These are phyloP conservation scores for Ferdinandea cuprea DNA, from an alignment of 2,888 invertebrate species.

Conservation along the genomic window DNA sequence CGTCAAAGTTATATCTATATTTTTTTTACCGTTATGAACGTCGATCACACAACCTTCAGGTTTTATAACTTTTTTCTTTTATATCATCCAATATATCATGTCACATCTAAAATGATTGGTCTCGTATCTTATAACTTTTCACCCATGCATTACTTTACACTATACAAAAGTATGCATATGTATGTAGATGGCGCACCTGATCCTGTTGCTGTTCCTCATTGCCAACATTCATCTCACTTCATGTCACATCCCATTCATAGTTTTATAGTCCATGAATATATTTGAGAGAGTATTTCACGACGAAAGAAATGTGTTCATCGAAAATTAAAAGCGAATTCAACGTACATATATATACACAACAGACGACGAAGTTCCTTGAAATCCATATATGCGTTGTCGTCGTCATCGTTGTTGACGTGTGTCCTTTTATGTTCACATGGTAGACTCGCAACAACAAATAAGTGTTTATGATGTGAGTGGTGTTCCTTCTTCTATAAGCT, in stretches of 20 bases:
- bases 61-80: neutral
- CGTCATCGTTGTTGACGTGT: neutral
- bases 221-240: conserved; percentile 40
- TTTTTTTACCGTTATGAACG: neutral
- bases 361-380: conserved; percentile 44
- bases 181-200: conserved; percentile 14
- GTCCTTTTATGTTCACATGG: conserved; percentile 9
- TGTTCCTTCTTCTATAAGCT: conserved; percentile 1
- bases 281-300: conserved; percentile 4
- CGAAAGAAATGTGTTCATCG: conserved; percentile 36
- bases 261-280: conserved; percentile 65
- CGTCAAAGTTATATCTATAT: neutral
- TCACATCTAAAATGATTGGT: conserved; percentile 27
- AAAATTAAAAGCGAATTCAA: conserved; percentile 65
- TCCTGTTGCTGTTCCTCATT: conserved; percentile 39
- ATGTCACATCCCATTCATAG: conserved; percentile 51
- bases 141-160: neutral
- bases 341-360: neutral
- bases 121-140: conserved; percentile 20
- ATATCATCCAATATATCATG: conserved; percentile 22
- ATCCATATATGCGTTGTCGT: conserved; percentile 17
- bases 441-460: conserved; percentile 43
- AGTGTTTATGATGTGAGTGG: conserved; percentile 61
- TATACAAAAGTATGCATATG: neutral
- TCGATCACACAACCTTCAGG: neutral